phyloP scores from a whole-genome alignment of 2,797 vertebrate genomes.

The Neosilurus hyrtlii region DNA sequence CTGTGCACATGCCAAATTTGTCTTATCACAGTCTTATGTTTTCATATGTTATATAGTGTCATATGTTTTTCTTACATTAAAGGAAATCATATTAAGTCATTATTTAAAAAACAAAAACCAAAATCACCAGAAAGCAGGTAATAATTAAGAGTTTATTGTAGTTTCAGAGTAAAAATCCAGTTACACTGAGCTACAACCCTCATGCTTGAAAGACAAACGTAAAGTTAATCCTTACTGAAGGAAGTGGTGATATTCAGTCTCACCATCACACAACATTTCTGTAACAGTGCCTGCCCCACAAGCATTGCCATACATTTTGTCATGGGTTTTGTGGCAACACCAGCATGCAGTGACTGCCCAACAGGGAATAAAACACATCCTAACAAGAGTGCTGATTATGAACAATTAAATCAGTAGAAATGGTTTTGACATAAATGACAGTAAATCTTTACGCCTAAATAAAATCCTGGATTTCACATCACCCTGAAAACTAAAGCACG shows the following conservation, averaged over 20 bases:
- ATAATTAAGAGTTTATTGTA: constrained; percentile 71
- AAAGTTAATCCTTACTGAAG: constrained; percentile 26
- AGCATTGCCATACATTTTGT: constrained; percentile 9
- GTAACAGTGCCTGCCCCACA: constrained; percentile 22
- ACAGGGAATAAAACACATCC: background rate
- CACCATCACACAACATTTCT: constrained; percentile 3
- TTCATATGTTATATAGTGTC: no score
- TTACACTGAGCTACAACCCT: constrained; percentile 40
- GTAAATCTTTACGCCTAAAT: background rate
- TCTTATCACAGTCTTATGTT: background rate
- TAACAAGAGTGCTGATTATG: background rate
- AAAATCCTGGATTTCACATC: constrained; percentile 15
- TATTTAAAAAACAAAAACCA: background rate
- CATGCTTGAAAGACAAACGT: constrained; percentile 34
- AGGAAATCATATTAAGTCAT: background rate
- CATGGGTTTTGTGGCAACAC: background rate
- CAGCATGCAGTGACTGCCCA: constrained; percentile 28
- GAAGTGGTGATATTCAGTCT: background rate
- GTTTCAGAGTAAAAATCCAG: constrained; percentile 74
- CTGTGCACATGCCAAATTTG: no score
- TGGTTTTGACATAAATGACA: background rate
- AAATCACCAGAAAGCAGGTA: constrained; percentile 26
- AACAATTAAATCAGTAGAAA: background rate
- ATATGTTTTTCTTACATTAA: background rate
- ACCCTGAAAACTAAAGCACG: background rate